Evolutionary conservation across 2,888 invertebrate genomes (phyloP).

Genomic region (Hyppa rectilinea): DNA sequence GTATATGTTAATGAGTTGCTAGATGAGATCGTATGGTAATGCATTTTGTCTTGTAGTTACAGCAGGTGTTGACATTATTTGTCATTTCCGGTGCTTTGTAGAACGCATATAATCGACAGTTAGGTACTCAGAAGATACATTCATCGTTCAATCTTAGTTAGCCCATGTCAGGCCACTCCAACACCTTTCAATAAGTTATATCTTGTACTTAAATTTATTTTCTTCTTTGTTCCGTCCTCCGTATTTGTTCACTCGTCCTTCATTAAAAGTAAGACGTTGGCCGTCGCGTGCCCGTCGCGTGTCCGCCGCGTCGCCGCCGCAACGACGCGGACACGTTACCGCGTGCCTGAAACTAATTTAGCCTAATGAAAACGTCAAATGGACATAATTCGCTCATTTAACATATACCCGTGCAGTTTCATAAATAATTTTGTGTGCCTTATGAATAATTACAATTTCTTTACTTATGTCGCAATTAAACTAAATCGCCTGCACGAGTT

Average conservation of each 20-base stretch:
- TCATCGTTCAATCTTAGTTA: neutral
- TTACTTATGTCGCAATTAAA: slow-evolving; percentile 46
- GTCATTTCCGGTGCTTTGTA: slow-evolving; percentile 7
- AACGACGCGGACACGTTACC: too few species aligned
- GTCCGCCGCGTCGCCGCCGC: slow-evolving; percentile 14
- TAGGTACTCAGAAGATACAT: neutral
- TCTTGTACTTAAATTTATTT: neutral
- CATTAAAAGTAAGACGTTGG: neutral
- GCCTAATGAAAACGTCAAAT: slow-evolving; percentile 70
- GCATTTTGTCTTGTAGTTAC: slow-evolving; percentile 26
- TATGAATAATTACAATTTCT: slow-evolving; percentile 47
- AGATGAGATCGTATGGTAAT: slow-evolving; percentile 54
- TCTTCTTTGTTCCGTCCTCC: neutral
- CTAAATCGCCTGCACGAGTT: slow-evolving; percentile 22
- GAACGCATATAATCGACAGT: neutral
- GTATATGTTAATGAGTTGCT: slow-evolving; percentile 69
- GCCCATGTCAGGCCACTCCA: neutral
- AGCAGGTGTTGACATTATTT: slow-evolving; percentile 18
- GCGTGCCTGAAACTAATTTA: slow-evolving; percentile 63
- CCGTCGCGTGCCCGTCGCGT: slow-evolving; percentile 44
- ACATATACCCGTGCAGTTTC: slow-evolving; percentile 41
- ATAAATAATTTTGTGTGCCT: slow-evolving; percentile 47
- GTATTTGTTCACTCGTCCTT: too few species aligned
- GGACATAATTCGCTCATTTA: slow-evolving; percentile 63
- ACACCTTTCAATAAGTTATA: neutral